Conservation (phyloP, 2,797 vertebrate genomes). For the Delichon dasypus region DNA sequence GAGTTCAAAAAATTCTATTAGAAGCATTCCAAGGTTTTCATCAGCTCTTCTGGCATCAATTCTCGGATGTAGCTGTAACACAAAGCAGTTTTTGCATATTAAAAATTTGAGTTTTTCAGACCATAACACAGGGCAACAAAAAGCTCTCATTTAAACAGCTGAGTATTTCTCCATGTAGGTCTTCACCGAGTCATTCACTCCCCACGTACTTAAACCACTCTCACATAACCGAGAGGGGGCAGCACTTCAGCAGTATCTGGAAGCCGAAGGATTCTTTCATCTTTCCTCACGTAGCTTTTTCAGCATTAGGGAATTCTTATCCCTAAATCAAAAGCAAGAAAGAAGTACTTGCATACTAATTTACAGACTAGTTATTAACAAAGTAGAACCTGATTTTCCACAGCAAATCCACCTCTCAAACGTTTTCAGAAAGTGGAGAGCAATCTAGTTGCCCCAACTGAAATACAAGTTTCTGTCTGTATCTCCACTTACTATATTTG, state of each 20-base stretch:
- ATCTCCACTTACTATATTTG: background rate
- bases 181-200: background rate
- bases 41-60: slow-evolving; percentile 91
- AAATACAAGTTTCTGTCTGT: background rate
- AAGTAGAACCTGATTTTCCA: background rate
- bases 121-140: background rate
- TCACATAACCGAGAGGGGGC: slow-evolving; percentile 41
- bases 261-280: background rate
- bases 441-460: background rate
- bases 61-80: slow-evolving; percentile 89
- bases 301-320: background rate
- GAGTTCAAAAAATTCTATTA: slow-evolving; percentile 98
- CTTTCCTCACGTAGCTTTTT: background rate
- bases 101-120: background rate
- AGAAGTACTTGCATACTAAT: background rate
- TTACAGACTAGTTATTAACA: background rate
- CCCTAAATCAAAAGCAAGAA: background rate
- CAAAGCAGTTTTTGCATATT: background rate
- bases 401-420: background rate
- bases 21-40: slow-evolving; percentile 93
- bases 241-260: slow-evolving; percentile 1
- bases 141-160: background rate
- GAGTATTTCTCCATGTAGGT: background rate
- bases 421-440: background rate
- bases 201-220: background rate